Percentiles rank a stretch among this genome's conserved stretches.
Evolutionary conservation across 2,797 vertebrate species (phyloP).

Genomic region (Carduelis carduelis): DNA sequence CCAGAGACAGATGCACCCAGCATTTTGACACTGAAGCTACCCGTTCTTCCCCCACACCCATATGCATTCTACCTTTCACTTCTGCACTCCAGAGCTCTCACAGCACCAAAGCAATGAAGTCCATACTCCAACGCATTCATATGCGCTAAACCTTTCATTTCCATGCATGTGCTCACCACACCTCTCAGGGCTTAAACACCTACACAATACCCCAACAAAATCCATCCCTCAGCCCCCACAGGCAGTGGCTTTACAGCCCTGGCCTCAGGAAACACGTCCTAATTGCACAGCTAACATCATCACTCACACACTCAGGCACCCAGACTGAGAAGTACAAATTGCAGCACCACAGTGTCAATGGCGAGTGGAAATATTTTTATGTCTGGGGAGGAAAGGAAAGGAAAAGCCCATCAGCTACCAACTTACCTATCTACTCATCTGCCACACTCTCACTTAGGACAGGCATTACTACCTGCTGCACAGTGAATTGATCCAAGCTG

Average conservation of each 20-base stretch:
- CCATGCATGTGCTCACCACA: not conserved
- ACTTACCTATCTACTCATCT: not conserved
- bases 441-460: not conserved
- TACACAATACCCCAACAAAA: not conserved
- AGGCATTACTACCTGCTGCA: not conserved
- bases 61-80: not conserved
- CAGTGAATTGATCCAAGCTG: not conserved
- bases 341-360: not conserved
- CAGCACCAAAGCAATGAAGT: not conserved
- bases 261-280: not conserved
- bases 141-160: not conserved
- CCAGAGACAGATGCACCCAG: slow-evolving; percentile 19
- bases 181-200: not conserved
- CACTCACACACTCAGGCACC: not conserved
- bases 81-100: not conserved
- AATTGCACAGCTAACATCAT: not conserved
- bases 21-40: not conserved
- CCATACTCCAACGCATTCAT: not conserved
- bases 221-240: not conserved
- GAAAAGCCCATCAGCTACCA: not conserved
- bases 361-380: not conserved
- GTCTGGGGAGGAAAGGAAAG: not conserved
- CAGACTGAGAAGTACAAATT: not conserved
- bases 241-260: not conserved
- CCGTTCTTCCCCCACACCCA: not conserved